Base-by-base conservation (phyloP, 2,888 invertebrate genomes). In the Cheiracanthium punctorium region DNA sequence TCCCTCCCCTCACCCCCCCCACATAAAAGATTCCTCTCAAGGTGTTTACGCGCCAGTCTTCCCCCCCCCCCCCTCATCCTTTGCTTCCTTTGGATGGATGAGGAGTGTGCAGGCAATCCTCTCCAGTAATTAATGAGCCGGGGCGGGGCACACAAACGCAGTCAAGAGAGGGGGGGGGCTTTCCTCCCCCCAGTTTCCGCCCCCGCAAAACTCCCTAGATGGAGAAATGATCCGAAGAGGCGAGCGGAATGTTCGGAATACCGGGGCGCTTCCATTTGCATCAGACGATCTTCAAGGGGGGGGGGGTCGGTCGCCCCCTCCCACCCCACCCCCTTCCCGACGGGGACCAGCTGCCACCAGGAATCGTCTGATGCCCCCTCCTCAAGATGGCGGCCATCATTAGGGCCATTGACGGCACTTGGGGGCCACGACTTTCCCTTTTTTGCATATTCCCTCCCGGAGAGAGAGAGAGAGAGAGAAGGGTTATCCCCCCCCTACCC, bases 111-210 rank as follows among this genome's bases (percentile, higher is more conserved):
- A 52, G 79, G 74, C 79, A 69, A 73, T 74, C 80, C 85, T 80
- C 85, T 85, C 85, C 52, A 85, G 85, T 85, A 85, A 85, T 85
- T 85, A 85, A 85, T 85, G 85, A 80, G 85, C 48, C 85, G 74
- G 72, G 79, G 85, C 58, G 80, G 80, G 80, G 80, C 79, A 52
- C 79, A 52, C 70, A 80, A 74, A 85, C 74, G 85, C 85, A 85
- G 80, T 85, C 85, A 85, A 85, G 74, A 80, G 80, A 79, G 43
- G 37, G 37, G 37, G 37, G 37, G 37, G 37, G 5, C 37, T 37
- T 37, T 65, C 82, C 71, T 70, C 72, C 77, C 76, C 72, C 82
- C 82, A 28, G 14, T 30, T 30, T 17, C 29, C 65, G 0, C 82
- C 43, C 43, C 71, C 12, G n/a, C n/a, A n/a, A n/a, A n/a, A 37